These are phyloP conservation scores for Laterallus jamaicensis DNA, from an alignment of 2,113 vertebrate genomes.

Conservation along the genomic window DNA sequence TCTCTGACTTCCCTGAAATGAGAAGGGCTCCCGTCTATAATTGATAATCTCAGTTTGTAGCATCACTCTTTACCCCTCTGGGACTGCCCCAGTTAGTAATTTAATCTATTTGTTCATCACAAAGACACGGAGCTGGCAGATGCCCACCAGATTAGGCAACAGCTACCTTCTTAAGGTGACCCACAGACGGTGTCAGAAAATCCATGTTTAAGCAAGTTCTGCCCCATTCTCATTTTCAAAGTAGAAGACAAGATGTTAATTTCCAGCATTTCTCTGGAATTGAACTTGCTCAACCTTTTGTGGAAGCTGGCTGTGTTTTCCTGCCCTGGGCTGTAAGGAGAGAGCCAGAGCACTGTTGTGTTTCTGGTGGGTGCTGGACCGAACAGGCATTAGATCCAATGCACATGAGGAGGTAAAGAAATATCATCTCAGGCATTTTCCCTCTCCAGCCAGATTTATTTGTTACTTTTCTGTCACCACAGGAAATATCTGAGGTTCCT, in stretches of 20 bases:
- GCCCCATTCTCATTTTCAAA: not conserved
- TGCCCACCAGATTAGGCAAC: not conserved
- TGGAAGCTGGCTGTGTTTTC: not conserved
- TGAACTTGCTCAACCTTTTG: not conserved
- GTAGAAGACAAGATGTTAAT: not conserved
- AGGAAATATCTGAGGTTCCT: slow-evolving; percentile 45
- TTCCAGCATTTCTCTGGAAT: slow-evolving; percentile 2
- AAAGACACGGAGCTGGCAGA: not conserved
- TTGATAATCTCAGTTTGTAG: not conserved
- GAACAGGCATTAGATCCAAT: not conserved
- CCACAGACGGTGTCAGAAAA: not conserved
- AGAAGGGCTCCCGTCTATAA: not conserved
- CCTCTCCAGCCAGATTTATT: slow-evolving; percentile 45
- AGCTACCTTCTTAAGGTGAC: not conserved
- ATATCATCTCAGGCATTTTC: not conserved
- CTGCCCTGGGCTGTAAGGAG: not conserved
- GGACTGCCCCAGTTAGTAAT: not conserved
- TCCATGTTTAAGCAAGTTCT: slow-evolving; percentile 12
- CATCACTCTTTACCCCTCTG: not conserved
- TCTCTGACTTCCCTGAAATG: slow-evolving; percentile 1
- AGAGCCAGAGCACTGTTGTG: not conserved
- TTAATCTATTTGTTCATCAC: slow-evolving; percentile 18
- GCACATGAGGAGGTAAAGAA: slow-evolving; percentile 5
- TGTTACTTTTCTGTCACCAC: slow-evolving; percentile 52
- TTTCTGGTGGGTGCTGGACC: slow-evolving; percentile 23